Evolutionary conservation across 2,797 vertebrate genomes (phyloP).

Genomic region (Sylvilagus floridanus): DNA sequence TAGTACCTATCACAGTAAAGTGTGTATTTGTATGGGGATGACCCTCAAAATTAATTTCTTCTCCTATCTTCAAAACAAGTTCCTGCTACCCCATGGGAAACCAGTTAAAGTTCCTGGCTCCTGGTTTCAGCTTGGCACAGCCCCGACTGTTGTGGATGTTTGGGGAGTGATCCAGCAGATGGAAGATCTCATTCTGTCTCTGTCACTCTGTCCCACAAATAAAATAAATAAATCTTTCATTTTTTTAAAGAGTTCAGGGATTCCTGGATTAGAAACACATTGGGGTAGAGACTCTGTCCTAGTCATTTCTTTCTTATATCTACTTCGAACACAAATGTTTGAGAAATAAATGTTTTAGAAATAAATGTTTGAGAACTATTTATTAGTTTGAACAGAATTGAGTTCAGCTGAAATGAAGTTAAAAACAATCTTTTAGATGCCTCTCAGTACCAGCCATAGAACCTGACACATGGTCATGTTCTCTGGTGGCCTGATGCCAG

Average conservation of each 20-base stretch:
- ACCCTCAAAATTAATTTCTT: conserved; percentile 26
- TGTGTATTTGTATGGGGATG: neutral
- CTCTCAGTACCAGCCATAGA: neutral
- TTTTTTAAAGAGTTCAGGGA: neutral
- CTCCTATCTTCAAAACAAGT: conserved; percentile 30
- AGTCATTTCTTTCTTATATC: neutral
- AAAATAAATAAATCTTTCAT: too few relatives aligned
- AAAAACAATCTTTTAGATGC: conserved; percentile 34
- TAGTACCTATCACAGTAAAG: neutral
- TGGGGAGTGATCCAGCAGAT: too few relatives aligned
- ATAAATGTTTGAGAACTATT: conserved; percentile 55
- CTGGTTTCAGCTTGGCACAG: too few relatives aligned
- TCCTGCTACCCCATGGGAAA: too few relatives aligned
- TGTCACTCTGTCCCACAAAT: too few relatives aligned
- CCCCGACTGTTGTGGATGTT: too few relatives aligned
- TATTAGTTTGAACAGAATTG: conserved; percentile 12
- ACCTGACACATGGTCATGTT: neutral
- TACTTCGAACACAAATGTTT: conserved; percentile 43
- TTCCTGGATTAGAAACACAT: neutral
- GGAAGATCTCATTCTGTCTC: too few relatives aligned
- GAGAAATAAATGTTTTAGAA: conserved; percentile 39
- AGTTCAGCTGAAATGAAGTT: conserved; percentile 71
- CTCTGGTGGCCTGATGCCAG: neutral
- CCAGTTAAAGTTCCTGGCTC: too few relatives aligned
- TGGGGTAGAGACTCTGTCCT: neutral